Percentiles rank a stretch among this genome's conserved stretches.
Evolutionary conservation across 2,797 vertebrate species (phyloP).

Genomic region (Crenuchus spilurus): DNA sequence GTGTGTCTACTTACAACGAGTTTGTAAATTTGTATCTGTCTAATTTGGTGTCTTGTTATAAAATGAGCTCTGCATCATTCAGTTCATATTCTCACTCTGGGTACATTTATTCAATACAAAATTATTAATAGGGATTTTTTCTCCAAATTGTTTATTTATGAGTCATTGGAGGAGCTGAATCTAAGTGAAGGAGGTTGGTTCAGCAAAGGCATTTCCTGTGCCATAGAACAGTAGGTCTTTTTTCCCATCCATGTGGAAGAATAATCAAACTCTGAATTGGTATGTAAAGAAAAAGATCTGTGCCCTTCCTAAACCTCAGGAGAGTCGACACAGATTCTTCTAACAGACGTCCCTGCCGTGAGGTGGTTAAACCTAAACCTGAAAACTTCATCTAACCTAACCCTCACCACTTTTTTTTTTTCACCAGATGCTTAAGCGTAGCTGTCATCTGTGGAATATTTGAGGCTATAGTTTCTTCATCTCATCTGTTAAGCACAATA

Average conservation of each 20-base stretch:
- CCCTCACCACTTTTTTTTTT: not conserved
- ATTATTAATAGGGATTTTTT: conserved; percentile 9
- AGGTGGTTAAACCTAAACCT: not conserved
- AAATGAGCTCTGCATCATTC: not conserved
- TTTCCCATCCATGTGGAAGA: conserved; percentile 49
- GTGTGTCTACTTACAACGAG: not conserved
- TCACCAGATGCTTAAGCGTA: not conserved
- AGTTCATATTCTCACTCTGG: conserved; percentile 7
- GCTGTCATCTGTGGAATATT: not conserved
- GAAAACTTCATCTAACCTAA: not conserved
- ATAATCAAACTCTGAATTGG: conserved; percentile 38
- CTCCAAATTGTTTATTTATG: not conserved
- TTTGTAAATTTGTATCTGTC: not conserved
- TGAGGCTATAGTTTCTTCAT: not conserved
- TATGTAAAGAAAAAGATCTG: conserved; percentile 41
- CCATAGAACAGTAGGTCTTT: conserved; percentile 41
- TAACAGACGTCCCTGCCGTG: not conserved
- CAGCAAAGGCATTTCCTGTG: conserved; percentile 55
- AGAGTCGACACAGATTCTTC: not conserved
- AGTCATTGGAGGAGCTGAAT: conserved; percentile 6
- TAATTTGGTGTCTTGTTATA: not conserved
- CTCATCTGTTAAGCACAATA: conserved; percentile 27
- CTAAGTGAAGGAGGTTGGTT: conserved; percentile 33
- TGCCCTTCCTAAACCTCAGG: not conserved
- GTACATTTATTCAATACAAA: conserved; percentile 25